Base-by-base conservation (phyloP, 2,888 invertebrate genomes). In the Eupithecia subumbrata region DNA sequence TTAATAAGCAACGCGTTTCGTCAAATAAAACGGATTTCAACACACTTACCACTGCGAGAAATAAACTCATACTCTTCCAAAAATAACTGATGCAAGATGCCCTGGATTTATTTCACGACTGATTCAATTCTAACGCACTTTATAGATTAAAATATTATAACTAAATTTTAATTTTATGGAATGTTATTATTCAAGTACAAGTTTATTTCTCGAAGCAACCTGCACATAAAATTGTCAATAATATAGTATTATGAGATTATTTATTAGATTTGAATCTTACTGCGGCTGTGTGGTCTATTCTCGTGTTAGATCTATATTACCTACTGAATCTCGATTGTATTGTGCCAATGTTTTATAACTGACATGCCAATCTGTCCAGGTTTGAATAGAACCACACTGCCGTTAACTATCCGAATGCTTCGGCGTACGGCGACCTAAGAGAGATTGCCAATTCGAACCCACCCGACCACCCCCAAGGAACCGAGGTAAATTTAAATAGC, bases 321-420 rank as follows among this genome's bases (percentile, higher is more conserved):
- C 78, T 74, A 82, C 81, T 82, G 77, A 80, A 81, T 80, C 79
- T 82, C 80, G 81, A 84, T 81, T 84, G 85, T 86, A 84, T 83
- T 88, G 87, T 91, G 89, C 83, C 89, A 87, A 91, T 91, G 88
- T 91, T 84, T 90, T 89, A 83, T 88, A 88, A 88, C 84, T 88
- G 86, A 86, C 87, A 89, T 92, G 91, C 90, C 90, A 91, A 91
- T 94, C 87, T 94, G 94, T 94, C 90, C 94, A 94, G 94, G 94
- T 94, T 84, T 84, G 88, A 90, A 83, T 90, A 92, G 85, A 90
- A 90, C 93, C 94, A 94, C 93, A 94, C 93, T 90, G 93, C 93
- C 92, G 91, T 89, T 88, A 89, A 88, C 88, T 77, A 77, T 71
- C 77, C 87, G 89, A 89, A 89, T 87, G 88, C 88, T 87, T 85